Conservation (phyloP, 2,113 vertebrate species). For the Hemibates koningsi region DNA sequence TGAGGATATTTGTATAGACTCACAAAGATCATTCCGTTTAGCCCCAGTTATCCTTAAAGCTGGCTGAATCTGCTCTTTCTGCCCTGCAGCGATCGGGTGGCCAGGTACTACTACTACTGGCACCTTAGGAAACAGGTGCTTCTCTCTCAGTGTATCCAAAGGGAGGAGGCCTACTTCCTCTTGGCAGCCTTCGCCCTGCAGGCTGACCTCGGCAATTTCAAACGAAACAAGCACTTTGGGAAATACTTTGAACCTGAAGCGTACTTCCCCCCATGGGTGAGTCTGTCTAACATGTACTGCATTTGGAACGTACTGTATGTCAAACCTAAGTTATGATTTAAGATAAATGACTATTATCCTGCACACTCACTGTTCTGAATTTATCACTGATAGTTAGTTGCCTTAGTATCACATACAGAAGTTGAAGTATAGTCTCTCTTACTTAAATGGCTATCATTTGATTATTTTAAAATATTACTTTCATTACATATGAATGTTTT, state of each 20-base stretch:
- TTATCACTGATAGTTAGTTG: neutral
- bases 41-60: neutral
- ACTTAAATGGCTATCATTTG: neutral
- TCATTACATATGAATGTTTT: neutral
- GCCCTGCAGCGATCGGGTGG: constrained; percentile 81
- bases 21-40: neutral
- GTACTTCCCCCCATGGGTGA: constrained; percentile 96
- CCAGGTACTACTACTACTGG: constrained; percentile 97
- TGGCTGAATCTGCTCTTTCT: neutral
- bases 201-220: constrained; percentile 96
- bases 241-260: constrained; percentile 96
- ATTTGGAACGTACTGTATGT: neutral
- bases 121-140: constrained; percentile 95
- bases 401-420: neutral
- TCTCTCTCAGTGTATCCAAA: constrained; percentile 87
- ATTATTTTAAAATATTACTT: neutral
- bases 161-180: constrained; percentile 96
- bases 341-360: neutral
- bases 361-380: neutral
- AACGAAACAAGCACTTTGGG: constrained; percentile 91
- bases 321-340: neutral
- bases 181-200: constrained; percentile 95
- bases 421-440: neutral
- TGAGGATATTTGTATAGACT: neutral
- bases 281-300: constrained; percentile 3